Evolutionary conservation across 2,888 invertebrate genomes (phyloP).

Genomic region (Leptodirus hochenwartii): DNA sequence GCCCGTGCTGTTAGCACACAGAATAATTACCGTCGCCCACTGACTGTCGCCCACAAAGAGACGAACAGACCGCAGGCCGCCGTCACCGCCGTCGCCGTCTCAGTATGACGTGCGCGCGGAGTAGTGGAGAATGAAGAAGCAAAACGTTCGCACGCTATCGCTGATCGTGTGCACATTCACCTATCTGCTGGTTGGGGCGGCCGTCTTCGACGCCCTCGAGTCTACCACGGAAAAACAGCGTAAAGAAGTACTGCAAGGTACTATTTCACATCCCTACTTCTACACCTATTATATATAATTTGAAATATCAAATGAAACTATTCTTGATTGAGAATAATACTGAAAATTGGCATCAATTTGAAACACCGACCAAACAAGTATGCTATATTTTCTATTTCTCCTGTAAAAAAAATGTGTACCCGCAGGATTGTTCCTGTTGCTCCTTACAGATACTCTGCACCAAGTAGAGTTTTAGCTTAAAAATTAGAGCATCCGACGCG

Average conservation of each 20-base stretch:
- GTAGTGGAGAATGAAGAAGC: slow-evolving; percentile 99
- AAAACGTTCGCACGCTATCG: slow-evolving; percentile 99
- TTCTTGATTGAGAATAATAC: too few relatives aligned
- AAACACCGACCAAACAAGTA: too few relatives aligned
- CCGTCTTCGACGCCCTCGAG: slow-evolving; percentile 97
- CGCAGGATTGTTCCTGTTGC: too few relatives aligned
- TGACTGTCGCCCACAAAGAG: too few relatives aligned
- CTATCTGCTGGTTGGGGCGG: slow-evolving; percentile 96
- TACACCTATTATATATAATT: slow-evolving; percentile 1
- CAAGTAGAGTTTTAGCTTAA: too few relatives aligned
- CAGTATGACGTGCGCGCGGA: slow-evolving; percentile 45
- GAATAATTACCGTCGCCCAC: too few relatives aligned
- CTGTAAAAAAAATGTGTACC: too few relatives aligned
- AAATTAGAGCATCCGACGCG: too few relatives aligned
- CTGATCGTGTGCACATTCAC: slow-evolving; percentile 99
- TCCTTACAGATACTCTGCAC: too few relatives aligned
- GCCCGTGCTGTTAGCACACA: too few relatives aligned
- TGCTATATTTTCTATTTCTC: too few relatives aligned
- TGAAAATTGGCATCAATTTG: too few relatives aligned
- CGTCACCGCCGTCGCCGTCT: slow-evolving; percentile 28
- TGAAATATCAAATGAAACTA: background rate
- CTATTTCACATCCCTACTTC: slow-evolving; percentile 8
- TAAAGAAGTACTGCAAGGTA: slow-evolving; percentile 77
- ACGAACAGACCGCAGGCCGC: slow-evolving; percentile 16
- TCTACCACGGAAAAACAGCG: slow-evolving; percentile 88